Evolutionary conservation across 2,113 vertebrate genomes (phyloP), one percentile per base, ranked within the genome.

Genomic region (Paralichthys olivaceus): DNA sequence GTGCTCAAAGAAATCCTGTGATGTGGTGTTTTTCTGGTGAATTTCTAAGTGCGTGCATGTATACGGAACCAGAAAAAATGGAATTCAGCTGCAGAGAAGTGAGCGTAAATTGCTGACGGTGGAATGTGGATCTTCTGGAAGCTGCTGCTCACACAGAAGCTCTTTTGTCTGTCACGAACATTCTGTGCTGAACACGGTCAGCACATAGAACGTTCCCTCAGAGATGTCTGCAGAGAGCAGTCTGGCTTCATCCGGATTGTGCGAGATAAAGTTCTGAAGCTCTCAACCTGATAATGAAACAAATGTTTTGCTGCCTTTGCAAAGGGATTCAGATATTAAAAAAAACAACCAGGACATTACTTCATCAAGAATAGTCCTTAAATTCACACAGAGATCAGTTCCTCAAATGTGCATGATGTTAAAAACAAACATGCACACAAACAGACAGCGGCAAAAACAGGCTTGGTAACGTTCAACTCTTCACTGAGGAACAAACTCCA

Each of bases 111-210:
- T 59, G 71, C 60, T 40, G 55, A 68, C 28, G 12, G 60, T 63
- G 63, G 69, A 34, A 28, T 15, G 2, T 29, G 15, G 40, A 1
- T 14, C 28, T 82, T 84, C 74, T 83, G 65, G 74, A 77, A 82
- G 81, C 82, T 55, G 75, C 72, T 19, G 76, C 20, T 4, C 0
- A 29, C 34, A 89, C 77, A 89, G 56, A 78, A 53, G 67, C 54
- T 67, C 73, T 15, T 34, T 84, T 81, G 82, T 89, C 26, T 45
- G 64, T 0, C 1, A 1, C 32, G 71, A 40, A 76, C 80, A 69
- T 47, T 62, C 22, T 73, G 61, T 72, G 40, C 53, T 54, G 59
- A 45, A 62, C 40, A 45, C 25, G 2, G 40, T 55, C 72, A 49
- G 72, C 53, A 64, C 60, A 60, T 37, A 40, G 59, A 72, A 57